Evolutionary conservation across 2,888 invertebrate species (phyloP).

Genomic region (Clunio marinus): DNA sequence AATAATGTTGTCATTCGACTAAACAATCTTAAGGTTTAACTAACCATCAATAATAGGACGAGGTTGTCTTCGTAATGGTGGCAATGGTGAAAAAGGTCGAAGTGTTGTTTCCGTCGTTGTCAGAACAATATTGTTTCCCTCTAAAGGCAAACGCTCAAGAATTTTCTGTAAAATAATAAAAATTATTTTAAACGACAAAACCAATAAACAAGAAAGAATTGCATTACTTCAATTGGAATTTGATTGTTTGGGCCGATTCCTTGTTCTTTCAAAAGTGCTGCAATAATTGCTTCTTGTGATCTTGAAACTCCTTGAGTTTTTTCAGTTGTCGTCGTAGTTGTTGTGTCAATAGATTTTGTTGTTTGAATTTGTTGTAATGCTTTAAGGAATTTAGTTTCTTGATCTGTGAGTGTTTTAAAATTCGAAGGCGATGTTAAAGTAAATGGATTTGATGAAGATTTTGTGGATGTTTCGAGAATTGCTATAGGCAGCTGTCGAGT

Average conservation of each 20-base stretch:
- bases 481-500: conserved; percentile 39
- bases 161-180: conserved; percentile 26
- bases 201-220: no score
- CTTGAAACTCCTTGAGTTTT: conserved; percentile 50
- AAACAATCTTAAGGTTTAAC: neutral
- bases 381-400: conserved; percentile 54
- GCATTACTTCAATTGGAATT: conserved; percentile 45
- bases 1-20: neutral
- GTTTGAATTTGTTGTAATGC: conserved; percentile 50
- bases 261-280: conserved; percentile 65
- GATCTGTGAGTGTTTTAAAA: conserved; percentile 53
- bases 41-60: conserved; percentile 55
- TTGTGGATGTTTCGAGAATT: conserved; percentile 47
- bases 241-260: conserved; percentile 62
- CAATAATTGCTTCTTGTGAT: conserved; percentile 65
- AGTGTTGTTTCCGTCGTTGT: conserved; percentile 10
- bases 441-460: conserved; percentile 45
- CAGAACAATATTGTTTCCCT: neutral
- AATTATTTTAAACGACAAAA: neutral
- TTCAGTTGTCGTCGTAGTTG: conserved; percentile 47
- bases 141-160: neutral
- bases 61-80: conserved; percentile 52
- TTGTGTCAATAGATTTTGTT: conserved; percentile 45
- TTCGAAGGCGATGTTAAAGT: conserved; percentile 46
- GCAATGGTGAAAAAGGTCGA: conserved; percentile 45